Evolutionary conservation across 53 echinoderm and acorn worm species (phyloP).

Genomic region (Echinometra lucunter): DNA sequence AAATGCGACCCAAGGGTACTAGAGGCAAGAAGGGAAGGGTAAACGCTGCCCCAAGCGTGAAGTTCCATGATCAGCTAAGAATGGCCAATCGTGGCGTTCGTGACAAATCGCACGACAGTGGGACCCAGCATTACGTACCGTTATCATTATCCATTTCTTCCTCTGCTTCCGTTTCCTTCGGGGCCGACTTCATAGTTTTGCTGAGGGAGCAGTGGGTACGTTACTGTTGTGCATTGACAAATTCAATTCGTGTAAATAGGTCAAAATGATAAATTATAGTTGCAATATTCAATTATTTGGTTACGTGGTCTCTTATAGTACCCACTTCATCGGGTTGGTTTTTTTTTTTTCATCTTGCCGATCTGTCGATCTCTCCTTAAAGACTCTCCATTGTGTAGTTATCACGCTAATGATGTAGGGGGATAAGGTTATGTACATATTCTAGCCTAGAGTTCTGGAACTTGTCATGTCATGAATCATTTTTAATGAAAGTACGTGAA

Average conservation of each 20-base stretch:
- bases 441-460: background rate
- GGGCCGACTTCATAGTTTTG: background rate
- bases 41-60: too few species aligned
- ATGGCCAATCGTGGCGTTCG: too few species aligned
- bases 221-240: background rate
- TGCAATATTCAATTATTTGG: background rate
- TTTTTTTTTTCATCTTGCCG: too few species aligned
- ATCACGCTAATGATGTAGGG: background rate
- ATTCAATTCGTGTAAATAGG: background rate
- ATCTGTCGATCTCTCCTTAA: background rate
- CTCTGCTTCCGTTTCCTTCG: too few species aligned
- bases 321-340: background rate
- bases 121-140: too few species aligned
- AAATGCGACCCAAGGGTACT: too few species aligned
- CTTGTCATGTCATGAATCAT: constrained; percentile 4
- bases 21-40: too few species aligned
- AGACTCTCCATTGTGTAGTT: background rate
- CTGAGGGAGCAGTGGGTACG: background rate
- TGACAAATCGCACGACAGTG: too few species aligned
- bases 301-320: background rate
- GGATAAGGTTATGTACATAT: background rate
- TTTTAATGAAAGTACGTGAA: constrained; percentile 42
- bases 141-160: too few species aligned
- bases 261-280: background rate
- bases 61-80: too few species aligned